Base-by-base conservation (phyloP, 2,797 vertebrate genomes). In the Macropodus opercularis region DNA sequence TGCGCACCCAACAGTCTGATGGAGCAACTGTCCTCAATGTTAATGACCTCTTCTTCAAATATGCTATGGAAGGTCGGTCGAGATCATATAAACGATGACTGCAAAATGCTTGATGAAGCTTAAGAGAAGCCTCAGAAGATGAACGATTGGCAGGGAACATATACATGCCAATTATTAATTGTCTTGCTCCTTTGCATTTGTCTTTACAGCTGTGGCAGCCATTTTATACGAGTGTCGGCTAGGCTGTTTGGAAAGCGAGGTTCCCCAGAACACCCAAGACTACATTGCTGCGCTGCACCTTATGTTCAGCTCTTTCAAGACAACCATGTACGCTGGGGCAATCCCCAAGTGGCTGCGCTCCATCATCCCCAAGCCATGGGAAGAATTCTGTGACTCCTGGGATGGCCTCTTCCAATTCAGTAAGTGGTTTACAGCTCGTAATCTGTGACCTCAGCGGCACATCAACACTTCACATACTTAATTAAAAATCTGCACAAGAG, bases 241-340 rank as follows among this genome's bases (percentile, higher is more conserved):
- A 50, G 96, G 95, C 55, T 98, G 96, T 79, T 87, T 98, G 89
- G 90, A 96, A 77, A 91, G 92, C n/a, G 51, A 90, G 1, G 54
- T 97, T 59, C 94, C 95, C 1, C 74, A 91, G 66, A 88, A 92
- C 67, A 96, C 95, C 6, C 84, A 91, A 64, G 93, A 97, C 67
- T 97, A 97, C 87, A 98, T 96, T 1, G 62, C 77, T 35, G 96
- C 95, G 1, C 89, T 98, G 69, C 92, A 95, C 67, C 90, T 98
- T 83, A 98, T 97, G 96, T 98, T 98, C 84, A 95, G 94, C 79
- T 95, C 95, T 85, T 98, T 98, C 81, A 97, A 98, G 90, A 96
- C 94, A n/a, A 95, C 96, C 75, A 97, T 97, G 96, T 98, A 97
- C 5, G 94, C 96, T 0, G 96, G 96, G 0, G 94, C 95, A 35